A percentile compares a stretch with the other conserved stretches of the same genome.
Conservation (phyloP, 2,797 vertebrate genomes). For the Sternarchorhynchus goeldii region DNA sequence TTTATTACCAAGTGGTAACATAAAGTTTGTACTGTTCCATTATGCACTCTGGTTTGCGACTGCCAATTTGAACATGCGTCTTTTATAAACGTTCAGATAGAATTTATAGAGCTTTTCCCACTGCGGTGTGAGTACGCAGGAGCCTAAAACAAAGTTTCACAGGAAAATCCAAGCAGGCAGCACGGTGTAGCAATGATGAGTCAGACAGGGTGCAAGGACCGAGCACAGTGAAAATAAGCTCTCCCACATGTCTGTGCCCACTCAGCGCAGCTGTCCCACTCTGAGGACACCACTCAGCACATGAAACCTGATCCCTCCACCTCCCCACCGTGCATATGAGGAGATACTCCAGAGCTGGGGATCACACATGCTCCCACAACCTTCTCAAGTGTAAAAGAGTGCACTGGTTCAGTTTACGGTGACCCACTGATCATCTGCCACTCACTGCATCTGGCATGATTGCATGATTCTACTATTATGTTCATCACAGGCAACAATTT, state of each 20-base stretch:
- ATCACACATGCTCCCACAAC: constrained; percentile 47
- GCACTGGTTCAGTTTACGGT: constrained; percentile 24
- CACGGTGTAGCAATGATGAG: constrained; percentile 14
- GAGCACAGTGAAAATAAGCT: constrained; percentile 48
- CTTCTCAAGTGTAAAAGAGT: constrained; percentile 3
- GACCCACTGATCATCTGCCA: constrained; percentile 3
- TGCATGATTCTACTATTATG: neutral
- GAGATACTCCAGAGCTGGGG: constrained; percentile 36
- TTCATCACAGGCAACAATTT: constrained; percentile 5
- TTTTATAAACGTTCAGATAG: neutral
- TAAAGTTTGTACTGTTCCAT: neutral
- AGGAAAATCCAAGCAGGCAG: neutral
- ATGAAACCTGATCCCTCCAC: constrained; percentile 52
- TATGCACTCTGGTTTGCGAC: too few species aligned
- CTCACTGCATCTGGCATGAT: constrained; percentile 1
- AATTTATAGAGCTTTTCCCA: neutral
- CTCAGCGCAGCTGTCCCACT: constrained; percentile 56
- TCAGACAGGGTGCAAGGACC: constrained; percentile 19
- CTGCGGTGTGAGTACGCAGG: neutral
- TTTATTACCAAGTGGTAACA: neutral
- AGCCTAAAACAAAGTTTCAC: too few species aligned
- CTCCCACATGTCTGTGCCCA: constrained; percentile 32
- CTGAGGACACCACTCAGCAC: constrained; percentile 9
- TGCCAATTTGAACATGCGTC: neutral
- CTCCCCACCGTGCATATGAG: constrained; percentile 43